Base-by-base conservation (phyloP, 2,888 invertebrate genomes). In the Perithous albicinctus region DNA sequence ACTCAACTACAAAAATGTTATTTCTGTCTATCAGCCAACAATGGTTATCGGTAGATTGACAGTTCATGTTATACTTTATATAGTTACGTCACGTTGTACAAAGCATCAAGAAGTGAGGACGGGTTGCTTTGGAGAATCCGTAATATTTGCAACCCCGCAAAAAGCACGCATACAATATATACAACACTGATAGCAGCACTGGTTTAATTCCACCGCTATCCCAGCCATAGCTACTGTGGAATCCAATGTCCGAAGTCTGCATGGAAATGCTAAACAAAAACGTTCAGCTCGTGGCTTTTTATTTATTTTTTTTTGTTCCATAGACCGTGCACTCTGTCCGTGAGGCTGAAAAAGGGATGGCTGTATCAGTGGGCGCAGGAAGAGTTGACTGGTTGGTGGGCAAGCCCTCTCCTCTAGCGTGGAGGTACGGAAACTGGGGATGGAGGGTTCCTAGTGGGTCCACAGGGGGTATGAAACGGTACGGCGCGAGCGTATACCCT, bases 261-360 rank as follows among this genome's bases (percentile, higher is more conserved):
- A 72, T 72, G 70, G 46, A 59, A 72, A 59, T 72, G 59, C 70
- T 72, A 59, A 43, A 72, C 70, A 72, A 72, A 72, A 72, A 72
- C 70, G 70, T 72, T 72, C 59, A 46, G 70, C 59, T 43, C 32
- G 70, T 59, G 26, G 43, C 15, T 15, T 46, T 61, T 51, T 29
- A 41, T 74, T 41, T 26, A 23, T 46, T 61, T 51, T 29, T 54
- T 74, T 41, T 63, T 64, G 23, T 18, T 41, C 23, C 26, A 61
- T 35, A 29, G 54, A 54, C 18, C 63, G 41, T 64, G 64, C 38
- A 10, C 56, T 23, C 5, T 26, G 12, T 8, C 54, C 26, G 41
- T 26, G 29, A 41, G 18, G 26, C 54, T n/a, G 38, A 15, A 54
- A 70, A 63, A 38, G 41, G 64, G 63, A 23, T 15, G 18, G 38